phyloP scores from a whole-genome alignment of 2,113 vertebrate species.

The Labeo catla region DNA sequence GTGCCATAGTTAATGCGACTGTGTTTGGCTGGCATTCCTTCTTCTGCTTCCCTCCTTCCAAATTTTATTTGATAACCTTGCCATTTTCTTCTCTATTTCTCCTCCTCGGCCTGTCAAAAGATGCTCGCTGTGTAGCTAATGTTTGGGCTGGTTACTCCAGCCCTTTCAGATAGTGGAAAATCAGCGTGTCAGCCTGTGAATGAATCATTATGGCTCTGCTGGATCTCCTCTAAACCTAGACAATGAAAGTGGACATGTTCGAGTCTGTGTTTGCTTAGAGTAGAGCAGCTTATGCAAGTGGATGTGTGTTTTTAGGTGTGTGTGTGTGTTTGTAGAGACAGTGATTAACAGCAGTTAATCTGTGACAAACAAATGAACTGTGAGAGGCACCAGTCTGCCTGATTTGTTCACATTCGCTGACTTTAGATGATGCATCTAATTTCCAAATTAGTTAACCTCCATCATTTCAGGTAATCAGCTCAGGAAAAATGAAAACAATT shows the following conservation, averaged over 20 bases:
- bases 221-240: not conserved
- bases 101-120: constrained; percentile 33
- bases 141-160: constrained; percentile 26
- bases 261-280: constrained; percentile 19
- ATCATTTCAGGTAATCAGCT: not conserved
- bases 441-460: not conserved
- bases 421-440: constrained; percentile 11
- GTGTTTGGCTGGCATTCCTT: constrained; percentile 47
- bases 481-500: not conserved
- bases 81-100: not conserved
- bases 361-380: not conserved
- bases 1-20: constrained; percentile 52
- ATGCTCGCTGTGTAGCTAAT: constrained; percentile 41
- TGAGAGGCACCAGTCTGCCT: not conserved
- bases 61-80: constrained; percentile 47
- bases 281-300: not conserved
- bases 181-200: constrained; percentile 45
- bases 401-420: not conserved
- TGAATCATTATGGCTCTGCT: constrained; percentile 38
- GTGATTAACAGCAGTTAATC: constrained; percentile 17
- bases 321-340: not conserved
- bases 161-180: constrained; percentile 43
- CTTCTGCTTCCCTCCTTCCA: not conserved
- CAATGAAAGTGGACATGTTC: constrained; percentile 21
- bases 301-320: not conserved